phyloP scores from a whole-genome alignment of 2,113 vertebrate species.

The Montifringilla adamsi region DNA sequence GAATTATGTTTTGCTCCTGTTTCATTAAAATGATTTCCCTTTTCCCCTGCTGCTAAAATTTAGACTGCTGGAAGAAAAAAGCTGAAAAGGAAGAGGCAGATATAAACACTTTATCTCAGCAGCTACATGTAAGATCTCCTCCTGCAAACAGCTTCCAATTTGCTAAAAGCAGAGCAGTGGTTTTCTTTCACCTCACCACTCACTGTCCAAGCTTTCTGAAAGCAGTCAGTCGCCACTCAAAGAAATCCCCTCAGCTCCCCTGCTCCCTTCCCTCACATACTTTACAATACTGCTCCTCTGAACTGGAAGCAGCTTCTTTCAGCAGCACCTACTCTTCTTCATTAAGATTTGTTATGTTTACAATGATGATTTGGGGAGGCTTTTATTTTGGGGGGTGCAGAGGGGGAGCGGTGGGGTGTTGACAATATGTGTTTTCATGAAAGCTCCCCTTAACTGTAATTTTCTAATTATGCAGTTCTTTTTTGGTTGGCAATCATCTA shows the following conservation, averaged over 20 bases:
- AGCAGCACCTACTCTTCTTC: background rate
- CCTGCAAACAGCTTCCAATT: background rate
- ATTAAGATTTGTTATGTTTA: background rate
- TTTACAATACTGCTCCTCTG: background rate
- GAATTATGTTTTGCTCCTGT: background rate
- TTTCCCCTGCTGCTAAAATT: background rate
- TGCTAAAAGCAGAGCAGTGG: background rate
- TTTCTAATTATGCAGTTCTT: background rate
- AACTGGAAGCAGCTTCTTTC: background rate
- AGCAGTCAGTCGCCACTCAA: background rate
- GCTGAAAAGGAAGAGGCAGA: background rate
- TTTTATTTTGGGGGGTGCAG: fast-evolving
- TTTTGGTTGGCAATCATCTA: background rate
- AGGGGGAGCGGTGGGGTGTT: fast-evolving
- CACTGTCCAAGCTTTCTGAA: background rate
- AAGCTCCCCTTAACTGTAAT: background rate
- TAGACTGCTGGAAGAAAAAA: background rate
- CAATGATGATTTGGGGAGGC: fast-evolving
- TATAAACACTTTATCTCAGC: background rate
- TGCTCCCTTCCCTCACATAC: background rate
- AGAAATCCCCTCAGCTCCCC: background rate
- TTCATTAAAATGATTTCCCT: background rate
- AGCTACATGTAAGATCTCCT: background rate
- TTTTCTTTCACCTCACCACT: background rate
- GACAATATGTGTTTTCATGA: background rate